These are phyloP conservation scores for Podarcis raffonei DNA, from an alignment of 2,113 vertebrate species.

Conservation along the genomic window DNA sequence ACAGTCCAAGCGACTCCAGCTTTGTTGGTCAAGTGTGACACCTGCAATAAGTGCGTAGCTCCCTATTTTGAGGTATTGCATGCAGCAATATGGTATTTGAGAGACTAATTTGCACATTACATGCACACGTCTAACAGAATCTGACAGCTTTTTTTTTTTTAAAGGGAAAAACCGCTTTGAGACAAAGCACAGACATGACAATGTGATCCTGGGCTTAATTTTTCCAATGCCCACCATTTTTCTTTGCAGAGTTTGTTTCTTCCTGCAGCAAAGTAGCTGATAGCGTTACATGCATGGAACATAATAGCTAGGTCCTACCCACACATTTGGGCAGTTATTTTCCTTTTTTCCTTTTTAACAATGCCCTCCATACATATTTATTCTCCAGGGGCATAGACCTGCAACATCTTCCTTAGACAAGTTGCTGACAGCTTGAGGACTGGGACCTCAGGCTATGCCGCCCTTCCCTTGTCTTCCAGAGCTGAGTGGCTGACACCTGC, in stretches of 20 bases:
- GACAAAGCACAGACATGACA: neutral
- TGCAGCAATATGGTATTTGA: neutral
- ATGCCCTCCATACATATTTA: neutral
- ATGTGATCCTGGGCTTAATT: no score
- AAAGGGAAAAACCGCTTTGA: neutral
- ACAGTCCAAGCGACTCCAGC: neutral
- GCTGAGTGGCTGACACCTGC: slow-evolving; percentile 29
- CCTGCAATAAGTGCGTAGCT: neutral
- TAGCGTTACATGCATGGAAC: no score
- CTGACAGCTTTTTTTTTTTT: neutral
- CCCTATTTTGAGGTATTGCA: neutral
- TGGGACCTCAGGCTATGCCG: neutral
- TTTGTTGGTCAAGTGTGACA: neutral
- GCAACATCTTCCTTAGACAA: neutral
- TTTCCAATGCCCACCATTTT: neutral
- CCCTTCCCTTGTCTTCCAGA: slow-evolving; percentile 18
- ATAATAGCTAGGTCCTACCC: neutral
- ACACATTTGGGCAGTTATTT: neutral
- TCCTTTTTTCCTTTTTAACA: neutral
- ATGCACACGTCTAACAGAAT: neutral
- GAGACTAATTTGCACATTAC: neutral
- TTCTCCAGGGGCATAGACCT: neutral
- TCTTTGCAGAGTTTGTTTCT: neutral
- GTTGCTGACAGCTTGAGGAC: neutral
- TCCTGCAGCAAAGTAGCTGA: neutral